Base-by-base conservation (phyloP, 2,888 invertebrate genomes). In the Ferdinandea cuprea region DNA sequence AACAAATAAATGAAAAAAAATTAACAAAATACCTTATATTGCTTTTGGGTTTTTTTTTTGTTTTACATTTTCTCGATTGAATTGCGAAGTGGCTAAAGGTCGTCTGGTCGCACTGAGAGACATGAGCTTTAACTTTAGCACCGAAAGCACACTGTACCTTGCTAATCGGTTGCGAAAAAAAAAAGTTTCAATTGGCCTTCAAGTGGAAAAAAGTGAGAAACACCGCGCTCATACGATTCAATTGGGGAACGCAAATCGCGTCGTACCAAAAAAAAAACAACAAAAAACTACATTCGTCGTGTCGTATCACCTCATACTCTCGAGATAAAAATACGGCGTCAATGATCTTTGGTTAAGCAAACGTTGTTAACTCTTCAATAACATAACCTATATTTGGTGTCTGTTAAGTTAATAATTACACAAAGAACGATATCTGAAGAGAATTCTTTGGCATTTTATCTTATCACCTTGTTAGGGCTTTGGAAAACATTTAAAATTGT, bases 141-240 rank as follows among this genome's bases (percentile, higher is more conserved):
- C 4, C 30, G 19, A 69, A 68, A n/a, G n/a, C n/a, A n/a, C n/a
- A n/a, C n/a, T n/a, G n/a, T n/a, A 80, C 74, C 74, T 80, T 80
- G 74, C 63, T 58, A 58, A 74, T 69, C 11, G 69, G 4, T 80
- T 80, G 79, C 73, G 66, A 48, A 74, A 80, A 56, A 80, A 56
- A 44, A 50, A 65, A 56, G 15, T 56, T 63, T 69, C 61, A 77
- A 56, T 69, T 61, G 54, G 54, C 40, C 61, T 76, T 69, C 54
- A 69, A 52, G 21, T 6, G 9, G 2, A 59, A 25, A 40, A 59
- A 17, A 40, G 19, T 50, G 9, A 37, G 52, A 21, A 9, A 17
- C 19, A 48, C 19, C n/a, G 52, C 54, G n/a, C n/a, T n/a, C n/a
- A 56, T 37, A 56, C 13, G 37, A 32, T 48, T 77, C 56, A 63